Percentiles rank a stretch among this genome's conserved stretches.
These are phyloP conservation scores for Drosophila mauritiana DNA, from an alignment of 1,140 invertebrate genomes.

Conservation along the genomic window DNA sequence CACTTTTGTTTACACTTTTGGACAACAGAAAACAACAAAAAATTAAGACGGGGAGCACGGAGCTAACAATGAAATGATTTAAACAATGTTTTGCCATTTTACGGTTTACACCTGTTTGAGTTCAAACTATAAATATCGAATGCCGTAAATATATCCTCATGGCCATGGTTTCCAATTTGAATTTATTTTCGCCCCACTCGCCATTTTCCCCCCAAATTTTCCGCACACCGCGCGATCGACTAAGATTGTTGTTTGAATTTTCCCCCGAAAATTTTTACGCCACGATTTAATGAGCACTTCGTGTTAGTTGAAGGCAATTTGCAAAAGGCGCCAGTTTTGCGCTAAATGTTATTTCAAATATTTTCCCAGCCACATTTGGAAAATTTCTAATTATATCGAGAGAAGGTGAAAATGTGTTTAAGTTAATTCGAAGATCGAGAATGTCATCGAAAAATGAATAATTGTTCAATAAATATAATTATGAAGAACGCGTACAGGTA, in stretches of 20 bases:
- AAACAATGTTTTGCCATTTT: constrained; percentile 80
- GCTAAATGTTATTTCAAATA: constrained; percentile 79
- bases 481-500: too few species aligned
- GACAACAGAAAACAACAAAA: background rate
- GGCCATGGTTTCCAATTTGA: constrained; percentile 63
- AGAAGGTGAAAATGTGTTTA: constrained; percentile 23
- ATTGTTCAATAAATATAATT: too few species aligned
- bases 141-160: constrained; percentile 69
- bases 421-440: background rate
- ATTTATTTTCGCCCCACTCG: constrained; percentile 48
- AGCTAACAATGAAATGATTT: constrained; percentile 82
- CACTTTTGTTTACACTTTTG: constrained; percentile 38
- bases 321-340: constrained; percentile 68
- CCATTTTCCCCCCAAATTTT: constrained; percentile 12
- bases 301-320: constrained; percentile 60
- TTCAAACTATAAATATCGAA: constrained; percentile 77
- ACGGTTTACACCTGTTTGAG: constrained; percentile 81
- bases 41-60: background rate
- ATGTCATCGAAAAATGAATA: background rate
- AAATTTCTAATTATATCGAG: constrained; percentile 55
- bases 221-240: constrained; percentile 18
- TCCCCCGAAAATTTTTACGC: constrained; percentile 55
- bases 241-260: constrained; percentile 65
- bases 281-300: constrained; percentile 74
- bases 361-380: constrained; percentile 47